These are phyloP conservation scores for Lepidochitona cinerea DNA, from an alignment of 2,888 invertebrate species.

Conservation along the genomic window DNA sequence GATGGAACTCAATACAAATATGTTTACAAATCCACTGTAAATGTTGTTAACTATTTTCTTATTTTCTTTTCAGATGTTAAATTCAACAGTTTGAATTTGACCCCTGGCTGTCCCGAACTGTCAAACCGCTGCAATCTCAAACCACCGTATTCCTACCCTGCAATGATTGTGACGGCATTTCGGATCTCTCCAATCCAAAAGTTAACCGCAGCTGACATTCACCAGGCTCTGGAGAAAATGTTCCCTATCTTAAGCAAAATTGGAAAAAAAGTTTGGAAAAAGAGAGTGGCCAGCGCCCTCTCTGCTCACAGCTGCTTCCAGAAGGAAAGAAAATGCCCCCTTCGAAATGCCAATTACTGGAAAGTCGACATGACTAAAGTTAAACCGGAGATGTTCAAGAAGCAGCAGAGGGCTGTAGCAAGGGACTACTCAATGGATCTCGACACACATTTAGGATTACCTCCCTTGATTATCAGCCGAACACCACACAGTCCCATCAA, in stretches of 20 bases:
- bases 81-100: too few species aligned
- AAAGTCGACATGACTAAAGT: slow-evolving; percentile 39
- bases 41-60: too few species aligned
- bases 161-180: slow-evolving; percentile 48
- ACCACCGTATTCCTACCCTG: slow-evolving; percentile 54
- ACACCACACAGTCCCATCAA: too few species aligned
- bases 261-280: slow-evolving; percentile 51
- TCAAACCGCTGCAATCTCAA: too few species aligned
- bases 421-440: background rate
- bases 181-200: slow-evolving; percentile 34
- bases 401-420: slow-evolving; percentile 31
- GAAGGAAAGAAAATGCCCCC: slow-evolving; percentile 23
- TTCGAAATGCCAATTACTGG: slow-evolving; percentile 31
- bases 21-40: too few species aligned
- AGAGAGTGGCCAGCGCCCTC: slow-evolving; percentile 52
- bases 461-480: slow-evolving; percentile 16
- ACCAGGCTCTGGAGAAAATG: slow-evolving; percentile 29
- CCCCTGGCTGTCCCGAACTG: too few species aligned
- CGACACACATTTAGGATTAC: slow-evolving; percentile 22
- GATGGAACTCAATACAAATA: too few species aligned
- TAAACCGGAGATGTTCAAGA: slow-evolving; percentile 31
- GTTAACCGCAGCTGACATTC: slow-evolving; percentile 41
- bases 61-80: too few species aligned
- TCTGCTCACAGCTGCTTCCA: slow-evolving; percentile 45
- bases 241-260: slow-evolving; percentile 51